Percentiles rank a stretch among this genome's conserved stretches.
Conservation (phyloP, 2,113 vertebrate genomes). For the Mesocricetus auratus region DNA sequence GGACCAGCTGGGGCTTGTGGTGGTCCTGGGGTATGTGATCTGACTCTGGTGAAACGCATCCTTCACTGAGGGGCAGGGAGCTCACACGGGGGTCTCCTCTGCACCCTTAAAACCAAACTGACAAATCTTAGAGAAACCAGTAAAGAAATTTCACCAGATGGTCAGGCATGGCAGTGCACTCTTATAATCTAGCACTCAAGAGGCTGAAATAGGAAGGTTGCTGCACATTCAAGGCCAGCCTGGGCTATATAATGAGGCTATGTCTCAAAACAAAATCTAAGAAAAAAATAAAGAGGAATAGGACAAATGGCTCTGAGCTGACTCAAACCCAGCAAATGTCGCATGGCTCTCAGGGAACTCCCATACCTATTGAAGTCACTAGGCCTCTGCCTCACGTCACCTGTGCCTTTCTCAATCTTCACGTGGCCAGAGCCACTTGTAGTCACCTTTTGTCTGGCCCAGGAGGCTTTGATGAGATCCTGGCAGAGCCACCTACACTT, state of each 20-base stretch:
- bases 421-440: neutral
- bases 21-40: rapidly evolving
- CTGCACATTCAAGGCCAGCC: neutral
- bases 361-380: neutral
- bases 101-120: neutral
- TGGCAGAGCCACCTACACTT: rapidly evolving
- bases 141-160: neutral
- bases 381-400: rapidly evolving
- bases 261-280: neutral
- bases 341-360: neutral
- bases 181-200: neutral
- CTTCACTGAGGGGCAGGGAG: neutral
- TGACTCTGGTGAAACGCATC: rapidly evolving
- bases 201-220: neutral
- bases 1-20: neutral
- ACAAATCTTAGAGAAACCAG: neutral
- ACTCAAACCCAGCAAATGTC: neutral
- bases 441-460: neutral
- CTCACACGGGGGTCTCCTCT: neutral
- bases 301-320: neutral
- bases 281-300: neutral
- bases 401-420: neutral
- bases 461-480: neutral
- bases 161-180: neutral
- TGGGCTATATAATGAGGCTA: neutral